Percentiles rank a stretch among this genome's conserved stretches.
These are phyloP conservation scores for Musca vetustissima DNA, from an alignment of 1,140 invertebrate species.

Conservation along the genomic window DNA sequence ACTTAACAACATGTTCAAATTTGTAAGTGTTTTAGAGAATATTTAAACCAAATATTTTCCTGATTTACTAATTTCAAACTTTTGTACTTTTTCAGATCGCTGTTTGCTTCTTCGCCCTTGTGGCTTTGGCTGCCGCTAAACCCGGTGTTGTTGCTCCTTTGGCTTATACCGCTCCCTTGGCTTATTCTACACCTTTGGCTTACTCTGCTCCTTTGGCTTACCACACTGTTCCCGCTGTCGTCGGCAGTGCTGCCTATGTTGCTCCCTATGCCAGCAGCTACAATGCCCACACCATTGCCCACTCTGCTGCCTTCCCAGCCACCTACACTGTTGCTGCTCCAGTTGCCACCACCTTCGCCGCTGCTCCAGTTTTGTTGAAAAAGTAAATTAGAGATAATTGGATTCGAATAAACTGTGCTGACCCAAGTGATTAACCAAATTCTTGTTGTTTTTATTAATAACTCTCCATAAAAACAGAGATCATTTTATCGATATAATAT, in stretches of 20 bases:
- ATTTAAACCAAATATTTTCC: no score
- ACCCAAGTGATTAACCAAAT: neutral
- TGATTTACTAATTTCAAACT: slow-evolving; percentile 35
- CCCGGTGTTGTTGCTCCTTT: slow-evolving; percentile 40
- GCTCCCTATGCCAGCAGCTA: slow-evolving; percentile 27
- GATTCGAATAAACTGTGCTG: neutral
- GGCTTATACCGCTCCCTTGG: slow-evolving; percentile 43
- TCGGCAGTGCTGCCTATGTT: slow-evolving; percentile 18
- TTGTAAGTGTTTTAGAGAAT: neutral
- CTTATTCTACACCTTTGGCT: slow-evolving; percentile 43
- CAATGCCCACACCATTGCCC: slow-evolving; percentile 29
- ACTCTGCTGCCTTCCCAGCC: slow-evolving; percentile 33
- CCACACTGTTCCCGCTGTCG: slow-evolving; percentile 32
- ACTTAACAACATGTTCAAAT: slow-evolving; percentile 34
- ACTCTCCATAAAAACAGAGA: no score
- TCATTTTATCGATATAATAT: no score
- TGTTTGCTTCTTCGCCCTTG: slow-evolving; percentile 48
- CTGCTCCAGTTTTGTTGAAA: slow-evolving; percentile 25
- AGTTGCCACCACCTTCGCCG: slow-evolving; percentile 36
- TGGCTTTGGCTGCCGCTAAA: slow-evolving; percentile 49
- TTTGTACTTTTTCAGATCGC: slow-evolving; percentile 40
- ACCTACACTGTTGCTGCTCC: slow-evolving; percentile 33
- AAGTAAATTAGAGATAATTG: neutral
- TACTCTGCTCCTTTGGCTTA: slow-evolving; percentile 39
- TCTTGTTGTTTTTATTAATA: no score